A percentile compares a stretch with the other conserved stretches of the same genome.
phyloP scores from a whole-genome alignment of 2,888 invertebrate genomes.

The Drosophila demipolita region DNA sequence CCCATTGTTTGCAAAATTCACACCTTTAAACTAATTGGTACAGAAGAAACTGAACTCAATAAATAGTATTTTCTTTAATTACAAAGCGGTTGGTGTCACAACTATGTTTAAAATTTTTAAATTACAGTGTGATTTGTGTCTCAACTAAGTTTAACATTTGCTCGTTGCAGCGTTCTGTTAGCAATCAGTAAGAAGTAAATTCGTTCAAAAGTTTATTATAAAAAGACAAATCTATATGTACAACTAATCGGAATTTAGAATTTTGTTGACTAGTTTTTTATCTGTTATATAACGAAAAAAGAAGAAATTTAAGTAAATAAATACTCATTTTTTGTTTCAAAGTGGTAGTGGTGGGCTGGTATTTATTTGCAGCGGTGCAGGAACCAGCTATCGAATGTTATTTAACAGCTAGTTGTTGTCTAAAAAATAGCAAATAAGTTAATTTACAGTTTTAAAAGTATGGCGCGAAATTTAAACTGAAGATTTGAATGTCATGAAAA shows the following conservation, averaged over 20 bases:
- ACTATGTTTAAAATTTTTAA: neutral
- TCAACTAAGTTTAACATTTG: neutral
- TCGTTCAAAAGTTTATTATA: too few relatives aligned
- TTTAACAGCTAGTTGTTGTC: neutral
- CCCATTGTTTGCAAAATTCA: too few relatives aligned
- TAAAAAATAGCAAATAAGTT: neutral
- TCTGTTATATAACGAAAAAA: neutral
- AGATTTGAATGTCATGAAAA: neutral
- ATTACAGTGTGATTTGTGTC: neutral
- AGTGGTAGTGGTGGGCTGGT: neutral
- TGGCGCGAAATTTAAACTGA: neutral
- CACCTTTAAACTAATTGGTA: too few relatives aligned
- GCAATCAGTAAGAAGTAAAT: neutral
- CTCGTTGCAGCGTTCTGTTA: neutral
- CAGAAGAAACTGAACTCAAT: too few relatives aligned
- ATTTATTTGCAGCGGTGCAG: neutral
- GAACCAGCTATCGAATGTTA: constrained; percentile 15
- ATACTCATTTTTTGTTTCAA: neutral
- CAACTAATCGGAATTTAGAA: neutral
- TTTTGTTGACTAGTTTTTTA: too few relatives aligned
- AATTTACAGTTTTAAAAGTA: neutral
- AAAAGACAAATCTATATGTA: neutral
- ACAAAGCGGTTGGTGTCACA: neutral
- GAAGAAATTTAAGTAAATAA: neutral
- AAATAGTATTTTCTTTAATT: neutral